Evolutionary conservation across 2,797 vertebrate genomes (phyloP), one percentile per base, ranked within the genome.

Genomic region (Xenentodon cancila): DNA sequence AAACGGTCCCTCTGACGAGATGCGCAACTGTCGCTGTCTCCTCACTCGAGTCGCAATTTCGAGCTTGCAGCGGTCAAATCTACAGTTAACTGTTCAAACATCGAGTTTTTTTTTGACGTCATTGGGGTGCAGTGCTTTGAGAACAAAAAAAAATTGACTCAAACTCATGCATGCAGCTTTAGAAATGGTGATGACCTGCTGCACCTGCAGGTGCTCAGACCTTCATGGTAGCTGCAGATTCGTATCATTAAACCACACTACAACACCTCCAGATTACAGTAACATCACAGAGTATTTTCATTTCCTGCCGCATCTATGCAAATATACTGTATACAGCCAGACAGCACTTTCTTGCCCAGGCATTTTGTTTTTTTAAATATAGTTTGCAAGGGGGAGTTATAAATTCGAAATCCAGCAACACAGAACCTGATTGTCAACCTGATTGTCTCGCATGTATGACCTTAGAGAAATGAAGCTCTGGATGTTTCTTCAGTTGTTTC

Each of bases 131-230:
- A 40, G 37, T 37, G 34, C 34, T 37, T 37, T 37, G 6, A 13
- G 34, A 37, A 37, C 1, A 15, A 13, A 15, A 4, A 13, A 15
- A 13, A 40, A 3, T 2, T 4, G 13, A 15, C 37, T 15, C 13
- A 13, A 37, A 3, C 34, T 3, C 11, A 30, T 7, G 34, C 9
- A 11, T 13, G 3, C n/a, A 56, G 61, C 69, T 17, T 44, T n/a
- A 42, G 42, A 25, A 25, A 25, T 25, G 18, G 34, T 5, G 34
- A 4, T 44, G 73, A 73, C 75, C 81, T 77, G 77, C 62, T 84
- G 83, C 88, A 89, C 75, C 62, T 84, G 83, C 88, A 89, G 88
- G 87, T 89, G 85, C 81, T 68, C 5, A 20, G 22, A 50, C 53
- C 58, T 71, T 60, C 59, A 71, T 56, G 51, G 49, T 51, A 5